A percentile compares a stretch with the other conserved stretches of the same genome.
Conservation (phyloP, 2,797 vertebrate species). For the Premnoplex brunnescens region DNA sequence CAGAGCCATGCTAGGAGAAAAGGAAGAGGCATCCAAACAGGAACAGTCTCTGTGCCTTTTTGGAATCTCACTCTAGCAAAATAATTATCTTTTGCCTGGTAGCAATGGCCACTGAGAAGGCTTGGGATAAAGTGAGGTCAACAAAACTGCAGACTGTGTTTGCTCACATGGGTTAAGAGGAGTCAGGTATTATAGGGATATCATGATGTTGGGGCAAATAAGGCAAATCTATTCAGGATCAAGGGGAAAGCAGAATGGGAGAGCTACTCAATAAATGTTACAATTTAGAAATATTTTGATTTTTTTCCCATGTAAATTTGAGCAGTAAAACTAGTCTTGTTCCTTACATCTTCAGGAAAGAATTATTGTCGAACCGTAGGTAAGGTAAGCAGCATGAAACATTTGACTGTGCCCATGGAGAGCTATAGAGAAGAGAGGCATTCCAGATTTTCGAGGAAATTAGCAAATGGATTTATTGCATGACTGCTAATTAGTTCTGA, state of each 20-base stretch:
- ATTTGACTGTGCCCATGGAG: neutral
- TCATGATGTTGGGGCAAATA: neutral
- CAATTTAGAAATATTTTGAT: neutral
- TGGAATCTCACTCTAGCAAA: neutral
- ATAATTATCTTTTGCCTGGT: neutral
- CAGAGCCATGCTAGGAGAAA: slow-evolving; percentile 6
- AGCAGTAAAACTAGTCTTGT: neutral
- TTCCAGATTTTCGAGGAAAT: slow-evolving; percentile 41
- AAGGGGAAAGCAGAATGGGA: neutral
- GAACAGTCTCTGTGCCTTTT: neutral
- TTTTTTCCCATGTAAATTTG: neutral
- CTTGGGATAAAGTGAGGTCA: neutral
- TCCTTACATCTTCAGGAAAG: neutral
- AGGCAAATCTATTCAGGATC: neutral
- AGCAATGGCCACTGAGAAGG: neutral
- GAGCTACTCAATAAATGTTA: neutral
- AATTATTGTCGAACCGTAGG: neutral
- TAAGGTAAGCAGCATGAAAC: neutral
- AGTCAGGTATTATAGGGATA: neutral
- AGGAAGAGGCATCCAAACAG: neutral
- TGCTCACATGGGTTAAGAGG: neutral
- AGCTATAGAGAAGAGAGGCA: neutral
- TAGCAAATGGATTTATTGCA: slow-evolving; percentile 46
- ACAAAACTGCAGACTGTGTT: neutral
- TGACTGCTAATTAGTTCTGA: slow-evolving; percentile 57